Base-by-base conservation (phyloP, 1,140 invertebrate genomes). In the Branchinecta lindahli region DNA sequence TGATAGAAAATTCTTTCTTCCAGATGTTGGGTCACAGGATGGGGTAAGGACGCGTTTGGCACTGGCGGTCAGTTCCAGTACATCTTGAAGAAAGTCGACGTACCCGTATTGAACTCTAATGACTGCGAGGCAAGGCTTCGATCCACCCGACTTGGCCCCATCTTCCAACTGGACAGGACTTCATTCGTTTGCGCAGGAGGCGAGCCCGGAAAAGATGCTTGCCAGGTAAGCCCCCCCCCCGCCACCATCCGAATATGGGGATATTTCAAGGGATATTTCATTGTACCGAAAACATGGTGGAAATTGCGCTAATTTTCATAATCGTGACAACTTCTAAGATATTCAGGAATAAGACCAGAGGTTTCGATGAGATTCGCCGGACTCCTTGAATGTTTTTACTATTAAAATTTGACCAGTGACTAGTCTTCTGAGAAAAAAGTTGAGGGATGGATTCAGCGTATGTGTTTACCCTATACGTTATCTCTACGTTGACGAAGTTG, bases 161-260 rank as follows among this genome's bases (percentile, higher is more conserved):
- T 75, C 21, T 91, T 85, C 74, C 77, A 80, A 8, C 78, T 90
- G 0, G 83, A 86, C 72, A 82, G 81, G 65, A 82, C 78, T 0
- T 87, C 85, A 45, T 90, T 90, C 74, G 78, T 90, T 8, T 90
- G 88, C 73, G 88, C 88, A 65, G 88, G 88, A 21, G 88, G 88
- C 1, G 87, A 89, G 76, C 75, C 81, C 8, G 86, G 86, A 67
- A 89, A 88, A 77, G 88, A 91, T 78, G 84, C 88, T 9, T 91
- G 88, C 80, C 87, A 83, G 65, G 85, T 83, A 77, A 76, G 72
- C 74, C 65, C 69, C 33, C 5, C 33, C 33, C 33, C 33, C 33
- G 5, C 33, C 33, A 1, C 33, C 67, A 67, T 33, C 33, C 5
- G 5, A 5, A 33, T 33, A 3, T 33, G 33, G 33, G 2, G 33